Evolutionary conservation across 2,797 vertebrate genomes (phyloP), one percentile per base, ranked within the genome.

Genomic region (Florisuga fusca): DNA sequence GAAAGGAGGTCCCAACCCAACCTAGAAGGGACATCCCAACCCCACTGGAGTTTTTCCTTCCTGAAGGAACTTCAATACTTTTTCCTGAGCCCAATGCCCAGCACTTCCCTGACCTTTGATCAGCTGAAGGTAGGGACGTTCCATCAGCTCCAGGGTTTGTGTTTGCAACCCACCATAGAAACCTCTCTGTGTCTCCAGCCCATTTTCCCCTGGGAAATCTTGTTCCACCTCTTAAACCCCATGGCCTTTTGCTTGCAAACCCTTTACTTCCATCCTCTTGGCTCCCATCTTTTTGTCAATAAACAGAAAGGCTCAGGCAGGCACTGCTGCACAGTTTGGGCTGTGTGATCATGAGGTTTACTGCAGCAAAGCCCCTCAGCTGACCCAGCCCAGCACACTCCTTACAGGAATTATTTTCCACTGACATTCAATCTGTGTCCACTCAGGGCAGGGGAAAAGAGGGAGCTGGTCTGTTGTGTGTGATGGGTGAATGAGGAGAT

Each of bases 371-470:
- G 63, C 61, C 92, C 13, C 64, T 95, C 94, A 96, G 93, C 90
- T 93, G 96, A 92, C 41, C 45, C 12, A 51, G n/a, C 71, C 71
- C 61, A 1, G 75, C 64, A 88, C 83, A 63, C 90, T 96, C 91
- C 87, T 88, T 93, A 94, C 83, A 93, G 66, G 93, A 92, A 96
- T 95, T 93, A 87, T 94, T 91, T 96, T 84, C 94, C 94, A 86
- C 79, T 83, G 77, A 62, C 6, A 12, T 57, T 64, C 91, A 68
- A 25, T 29, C 48, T 57, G 36, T 53, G 73, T 38, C 86, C 94
- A 81, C 34, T 16, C 16, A 7, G 36, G 17, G 14, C 7, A 3
- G 26, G 34, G 23, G 15, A 29, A 64, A 63, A 12, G 16, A 16
- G 68, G 1, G 15, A 87, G 16, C n/a, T 45, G 31, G 16, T 68